These are phyloP conservation scores for Drosophila phalerata DNA, from an alignment of 2,888 invertebrate genomes.

Conservation along the genomic window DNA sequence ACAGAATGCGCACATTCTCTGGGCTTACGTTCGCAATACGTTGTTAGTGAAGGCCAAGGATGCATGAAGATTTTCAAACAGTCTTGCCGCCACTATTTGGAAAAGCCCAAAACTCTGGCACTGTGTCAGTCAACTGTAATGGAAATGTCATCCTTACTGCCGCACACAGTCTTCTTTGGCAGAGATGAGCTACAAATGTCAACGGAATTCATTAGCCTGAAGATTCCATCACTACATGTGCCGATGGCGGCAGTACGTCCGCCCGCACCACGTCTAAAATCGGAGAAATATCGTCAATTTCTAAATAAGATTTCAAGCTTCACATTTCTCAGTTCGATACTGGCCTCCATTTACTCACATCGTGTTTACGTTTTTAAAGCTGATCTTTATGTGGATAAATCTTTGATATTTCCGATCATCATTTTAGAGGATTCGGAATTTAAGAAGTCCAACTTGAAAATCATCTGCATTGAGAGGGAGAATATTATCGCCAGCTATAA, in stretches of 20 bases:
- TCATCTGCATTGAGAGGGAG: slow-evolving; percentile 59
- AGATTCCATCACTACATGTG: slow-evolving; percentile 14
- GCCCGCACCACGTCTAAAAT: not conserved
- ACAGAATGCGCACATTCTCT: slow-evolving; percentile 21
- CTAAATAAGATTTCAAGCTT: slow-evolving; percentile 4
- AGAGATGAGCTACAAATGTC: slow-evolving; percentile 16
- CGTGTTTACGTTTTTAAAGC: slow-evolving; percentile 49
- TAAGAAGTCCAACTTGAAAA: slow-evolving; percentile 34
- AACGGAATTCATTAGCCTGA: slow-evolving; percentile 3
- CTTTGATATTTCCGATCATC: slow-evolving; percentile 47
- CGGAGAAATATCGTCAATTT: slow-evolving; percentile 12
- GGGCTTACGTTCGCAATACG: slow-evolving; percentile 49
- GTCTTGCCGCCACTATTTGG: slow-evolving; percentile 57
- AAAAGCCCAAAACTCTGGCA: slow-evolving; percentile 51
- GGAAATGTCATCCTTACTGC: slow-evolving; percentile 39
- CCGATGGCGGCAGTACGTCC: slow-evolving; percentile 6
- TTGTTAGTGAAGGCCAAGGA: slow-evolving; percentile 33
- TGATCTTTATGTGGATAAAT: slow-evolving; percentile 49
- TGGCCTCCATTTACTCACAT: slow-evolving; percentile 38
- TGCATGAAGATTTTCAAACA: slow-evolving; percentile 61
- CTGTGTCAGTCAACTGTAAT: slow-evolving; percentile 23
- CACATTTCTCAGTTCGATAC: slow-evolving; percentile 15
- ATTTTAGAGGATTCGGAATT: slow-evolving; percentile 49
- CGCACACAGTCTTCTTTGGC: not conserved
- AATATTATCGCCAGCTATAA: slow-evolving; percentile 55